Evolutionary conservation across 2,888 invertebrate genomes (phyloP).

Genomic region (Conchocele bisecta): DNA sequence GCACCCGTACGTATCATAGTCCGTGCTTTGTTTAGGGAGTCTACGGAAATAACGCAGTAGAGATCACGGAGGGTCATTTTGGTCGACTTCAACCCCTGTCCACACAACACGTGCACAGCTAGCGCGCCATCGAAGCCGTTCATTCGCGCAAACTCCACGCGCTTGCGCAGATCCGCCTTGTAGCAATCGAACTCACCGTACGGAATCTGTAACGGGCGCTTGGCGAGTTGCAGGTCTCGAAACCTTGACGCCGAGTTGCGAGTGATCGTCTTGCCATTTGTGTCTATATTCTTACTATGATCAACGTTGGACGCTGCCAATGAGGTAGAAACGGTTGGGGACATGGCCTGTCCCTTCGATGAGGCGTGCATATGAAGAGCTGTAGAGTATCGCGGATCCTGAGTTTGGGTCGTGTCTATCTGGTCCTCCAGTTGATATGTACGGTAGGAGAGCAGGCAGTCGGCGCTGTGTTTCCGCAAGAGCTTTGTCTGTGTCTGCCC

Average conservation of each 20-base stretch:
- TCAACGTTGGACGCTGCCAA: conserved; percentile 52
- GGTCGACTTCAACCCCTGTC: conserved; percentile 83
- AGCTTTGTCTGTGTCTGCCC: conserved; percentile 58
- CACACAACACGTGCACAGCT: conserved; percentile 83
- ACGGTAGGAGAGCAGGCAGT: conserved; percentile 71
- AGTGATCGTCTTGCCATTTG: conserved; percentile 67
- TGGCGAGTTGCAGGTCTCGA: conserved; percentile 77
- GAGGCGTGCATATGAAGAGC: conserved; percentile 62
- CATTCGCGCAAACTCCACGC: conserved; percentile 67
- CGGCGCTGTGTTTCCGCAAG: conserved; percentile 73
- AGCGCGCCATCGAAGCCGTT: conserved; percentile 78
- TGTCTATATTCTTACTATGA: conserved; percentile 63
- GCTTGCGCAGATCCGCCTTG: conserved; percentile 74
- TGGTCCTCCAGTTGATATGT: conserved; percentile 76
- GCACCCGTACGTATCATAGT: conserved; percentile 98
- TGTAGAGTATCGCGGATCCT: conserved; percentile 55
- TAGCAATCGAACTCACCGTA: conserved; percentile 81
- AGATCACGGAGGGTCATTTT: conserved; percentile 87
- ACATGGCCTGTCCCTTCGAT: conserved; percentile 60
- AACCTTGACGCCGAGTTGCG: conserved; percentile 67
- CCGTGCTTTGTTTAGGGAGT: conserved; percentile 96
- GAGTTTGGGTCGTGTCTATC: conserved; percentile 44
- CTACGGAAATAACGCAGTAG: conserved; percentile 98
- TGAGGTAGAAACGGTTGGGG: conserved; percentile 68
- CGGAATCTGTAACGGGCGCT: conserved; percentile 80